Conservation (phyloP, 2,888 invertebrate genomes). For the Drosophila atripex region DNA sequence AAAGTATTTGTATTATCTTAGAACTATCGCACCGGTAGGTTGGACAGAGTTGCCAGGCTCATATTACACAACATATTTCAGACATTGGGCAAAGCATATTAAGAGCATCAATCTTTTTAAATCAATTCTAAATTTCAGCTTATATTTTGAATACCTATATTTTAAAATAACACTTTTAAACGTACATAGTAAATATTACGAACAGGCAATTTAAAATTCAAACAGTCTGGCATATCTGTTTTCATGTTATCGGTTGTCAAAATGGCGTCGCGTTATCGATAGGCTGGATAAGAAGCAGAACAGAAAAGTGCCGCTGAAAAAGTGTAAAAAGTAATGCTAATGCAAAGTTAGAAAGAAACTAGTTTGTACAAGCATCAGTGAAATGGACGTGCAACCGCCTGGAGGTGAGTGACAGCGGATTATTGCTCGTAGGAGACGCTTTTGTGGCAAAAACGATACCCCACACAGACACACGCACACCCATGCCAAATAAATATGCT, state of each 20-base stretch:
- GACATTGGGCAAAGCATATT: neutral
- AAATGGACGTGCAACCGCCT: conserved; percentile 69
- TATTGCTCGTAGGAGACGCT: neutral
- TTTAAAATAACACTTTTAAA: neutral
- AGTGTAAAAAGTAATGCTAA: conserved; percentile 47
- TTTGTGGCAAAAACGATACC: neutral
- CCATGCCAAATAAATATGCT: conserved; percentile 24
- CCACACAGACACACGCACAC: conserved; percentile 15
- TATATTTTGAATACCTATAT: no score
- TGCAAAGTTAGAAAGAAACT: conserved; percentile 40
- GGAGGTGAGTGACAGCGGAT: conserved; percentile 47
- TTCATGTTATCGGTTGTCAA: conserved; percentile 37
- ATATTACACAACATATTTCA: neutral
- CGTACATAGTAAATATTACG: neutral
- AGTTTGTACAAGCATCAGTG: conserved; percentile 40
- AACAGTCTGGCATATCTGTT: neutral
- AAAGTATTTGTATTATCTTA: neutral
- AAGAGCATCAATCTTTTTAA: no score
- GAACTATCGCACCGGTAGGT: conserved; percentile 3
- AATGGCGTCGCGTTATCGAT: conserved; percentile 60
- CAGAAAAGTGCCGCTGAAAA: conserved; percentile 58
- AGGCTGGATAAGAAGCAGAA: conserved; percentile 46
- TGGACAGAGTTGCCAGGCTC: neutral
- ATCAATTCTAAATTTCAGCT: no score
- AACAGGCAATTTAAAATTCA: neutral